phyloP scores from a whole-genome alignment of 2,888 invertebrate species.

The Baronia brevicornis region DNA sequence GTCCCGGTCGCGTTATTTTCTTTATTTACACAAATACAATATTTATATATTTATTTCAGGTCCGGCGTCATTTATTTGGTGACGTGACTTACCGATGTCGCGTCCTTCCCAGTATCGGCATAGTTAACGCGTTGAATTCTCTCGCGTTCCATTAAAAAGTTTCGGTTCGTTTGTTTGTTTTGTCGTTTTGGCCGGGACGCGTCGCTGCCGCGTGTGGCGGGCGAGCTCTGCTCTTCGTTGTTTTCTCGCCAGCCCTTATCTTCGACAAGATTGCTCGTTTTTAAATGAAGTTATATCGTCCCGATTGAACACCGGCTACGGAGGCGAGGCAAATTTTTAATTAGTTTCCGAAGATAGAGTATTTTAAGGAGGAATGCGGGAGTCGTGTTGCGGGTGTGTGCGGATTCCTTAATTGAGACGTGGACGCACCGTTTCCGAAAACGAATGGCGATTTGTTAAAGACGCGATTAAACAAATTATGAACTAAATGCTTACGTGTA shows the following conservation, averaged over 20 bases:
- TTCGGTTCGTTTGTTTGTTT: conserved; percentile 57
- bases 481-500: conserved; percentile 53
- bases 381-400: conserved; percentile 56
- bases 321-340: conserved; percentile 73
- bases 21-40: conserved; percentile 68
- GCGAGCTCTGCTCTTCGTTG: conserved; percentile 68
- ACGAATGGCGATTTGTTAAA: conserved; percentile 58
- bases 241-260: conserved; percentile 72
- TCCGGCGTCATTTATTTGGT: conserved; percentile 69
- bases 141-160: conserved; percentile 71
- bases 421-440: conserved; percentile 43
- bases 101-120: conserved; percentile 74
- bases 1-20: conserved; percentile 64
- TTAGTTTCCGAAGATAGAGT: conserved; percentile 74
- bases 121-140: conserved; percentile 71
- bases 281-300: conserved; percentile 75
- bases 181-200: conserved; percentile 52
- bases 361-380: conserved; percentile 69
- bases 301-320: conserved; percentile 66
- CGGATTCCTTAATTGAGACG: conserved; percentile 70
- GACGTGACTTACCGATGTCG: conserved; percentile 74
- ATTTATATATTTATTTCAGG: conserved; percentile 73
- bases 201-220: conserved; percentile 64
- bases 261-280: conserved; percentile 73
- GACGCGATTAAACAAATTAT: conserved; percentile 56